Conservation (phyloP, 2,113 vertebrate genomes). For the Lethenteron camtschaticum region DNA sequence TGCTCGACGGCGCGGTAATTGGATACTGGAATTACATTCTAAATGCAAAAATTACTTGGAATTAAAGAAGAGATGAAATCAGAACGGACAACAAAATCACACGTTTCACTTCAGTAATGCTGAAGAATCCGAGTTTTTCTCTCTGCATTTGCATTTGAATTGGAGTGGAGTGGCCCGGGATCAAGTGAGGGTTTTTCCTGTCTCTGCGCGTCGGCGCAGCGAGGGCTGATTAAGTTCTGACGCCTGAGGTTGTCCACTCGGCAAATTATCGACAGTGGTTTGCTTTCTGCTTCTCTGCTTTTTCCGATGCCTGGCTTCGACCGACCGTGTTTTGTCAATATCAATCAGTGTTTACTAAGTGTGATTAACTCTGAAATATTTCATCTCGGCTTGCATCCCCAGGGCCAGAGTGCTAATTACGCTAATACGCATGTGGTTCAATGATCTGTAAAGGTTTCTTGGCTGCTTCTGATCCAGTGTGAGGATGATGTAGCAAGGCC, state of each 20-base stretch:
- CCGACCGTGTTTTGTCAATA: conserved; percentile 49
- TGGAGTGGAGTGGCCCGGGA: no score
- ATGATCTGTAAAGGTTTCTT: conserved; percentile 2
- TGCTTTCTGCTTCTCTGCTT: background rate
- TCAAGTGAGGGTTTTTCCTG: no score
- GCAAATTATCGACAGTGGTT: background rate
- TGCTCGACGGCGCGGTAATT: no score
- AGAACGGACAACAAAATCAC: no score
- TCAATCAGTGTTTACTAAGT: conserved; percentile 96
- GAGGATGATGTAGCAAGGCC: no score
- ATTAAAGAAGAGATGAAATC: no score
- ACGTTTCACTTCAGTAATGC: no score
- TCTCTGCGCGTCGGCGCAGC: background rate
- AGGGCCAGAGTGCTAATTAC: conserved; percentile 54
- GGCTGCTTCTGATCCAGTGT: background rate
- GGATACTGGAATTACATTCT: no score
- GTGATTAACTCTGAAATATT: conserved; percentile 94
- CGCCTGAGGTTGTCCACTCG: background rate
- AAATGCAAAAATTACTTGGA: no score
- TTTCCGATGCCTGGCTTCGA: background rate
- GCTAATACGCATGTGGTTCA: conserved; percentile 16
- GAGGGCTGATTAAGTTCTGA: background rate
- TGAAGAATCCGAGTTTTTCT: no score
- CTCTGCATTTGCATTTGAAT: no score
- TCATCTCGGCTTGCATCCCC: conserved; percentile 47